These are phyloP conservation scores for Austrolebias charrua DNA, from an alignment of 2,797 vertebrate genomes.

Conservation along the genomic window DNA sequence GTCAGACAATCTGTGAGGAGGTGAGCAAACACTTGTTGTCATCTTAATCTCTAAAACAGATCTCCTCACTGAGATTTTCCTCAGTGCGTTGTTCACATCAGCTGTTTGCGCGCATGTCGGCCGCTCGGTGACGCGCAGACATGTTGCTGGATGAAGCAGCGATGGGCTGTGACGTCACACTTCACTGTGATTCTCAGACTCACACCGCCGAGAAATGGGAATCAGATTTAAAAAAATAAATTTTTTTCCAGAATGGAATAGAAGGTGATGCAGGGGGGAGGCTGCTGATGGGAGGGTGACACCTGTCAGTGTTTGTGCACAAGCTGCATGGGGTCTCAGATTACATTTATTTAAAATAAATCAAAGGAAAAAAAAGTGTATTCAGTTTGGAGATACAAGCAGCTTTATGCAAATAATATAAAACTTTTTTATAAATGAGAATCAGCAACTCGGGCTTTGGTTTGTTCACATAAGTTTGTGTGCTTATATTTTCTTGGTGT, in stretches of 20 bases:
- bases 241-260: constrained; percentile 10
- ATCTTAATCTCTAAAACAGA: background rate
- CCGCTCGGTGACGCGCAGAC: background rate
- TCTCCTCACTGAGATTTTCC: background rate
- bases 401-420: too few species aligned
- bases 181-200: background rate
- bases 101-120: constrained; percentile 18
- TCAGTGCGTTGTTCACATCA: constrained; percentile 14
- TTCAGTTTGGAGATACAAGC: background rate
- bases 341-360: too few species aligned
- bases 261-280: constrained; percentile 36
- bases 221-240: background rate
- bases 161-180: constrained; percentile 1
- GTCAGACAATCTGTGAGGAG: too few species aligned
- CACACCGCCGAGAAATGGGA: constrained; percentile 3
- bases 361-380: too few species aligned
- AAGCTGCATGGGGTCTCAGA: constrained; percentile 36
- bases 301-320: constrained; percentile 59
- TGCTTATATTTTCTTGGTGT: too few species aligned
- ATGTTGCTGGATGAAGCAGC: constrained; percentile 6
- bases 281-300: constrained; percentile 25
- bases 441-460: too few species aligned
- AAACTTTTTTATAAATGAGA: too few species aligned
- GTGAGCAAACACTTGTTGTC: too few species aligned
- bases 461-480: too few species aligned